Percentiles rank a stretch among this genome's conserved stretches.
Evolutionary conservation across 2,113 vertebrate species (phyloP).

Genomic region (Amphilophus citrinellus): DNA sequence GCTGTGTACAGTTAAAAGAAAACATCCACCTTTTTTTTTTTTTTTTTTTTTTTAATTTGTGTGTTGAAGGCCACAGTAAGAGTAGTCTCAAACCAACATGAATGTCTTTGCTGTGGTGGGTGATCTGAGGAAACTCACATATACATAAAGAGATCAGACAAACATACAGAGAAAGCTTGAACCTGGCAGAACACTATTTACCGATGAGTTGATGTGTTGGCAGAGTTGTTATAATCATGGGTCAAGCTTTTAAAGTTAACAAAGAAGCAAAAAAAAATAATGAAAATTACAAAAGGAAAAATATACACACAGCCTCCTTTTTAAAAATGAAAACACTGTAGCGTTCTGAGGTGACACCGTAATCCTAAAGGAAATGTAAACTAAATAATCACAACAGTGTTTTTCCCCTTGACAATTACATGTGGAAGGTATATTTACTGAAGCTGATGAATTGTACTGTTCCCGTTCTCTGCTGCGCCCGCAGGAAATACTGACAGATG

Average conservation of each 20-base stretch:
- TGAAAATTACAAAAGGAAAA: neutral
- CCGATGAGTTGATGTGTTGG: neutral
- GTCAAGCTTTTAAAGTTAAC: slow-evolving; percentile 1
- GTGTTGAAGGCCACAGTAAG: neutral
- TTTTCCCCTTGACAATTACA: neutral
- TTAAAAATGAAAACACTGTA: neutral
- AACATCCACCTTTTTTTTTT: too few relatives aligned
- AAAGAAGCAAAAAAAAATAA: neutral
- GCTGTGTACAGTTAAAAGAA: slow-evolving; percentile 24
- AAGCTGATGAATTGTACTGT: neutral
- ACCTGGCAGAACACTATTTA: neutral
- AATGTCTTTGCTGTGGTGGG: neutral
- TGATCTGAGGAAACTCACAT: slow-evolving; percentile 5
- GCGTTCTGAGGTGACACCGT: neutral
- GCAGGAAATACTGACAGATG: neutral
- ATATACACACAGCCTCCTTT: neutral
- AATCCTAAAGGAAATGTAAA: neutral
- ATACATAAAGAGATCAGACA: neutral
- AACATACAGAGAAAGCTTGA: neutral
- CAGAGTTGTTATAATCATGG: neutral
- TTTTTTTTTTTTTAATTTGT: neutral
- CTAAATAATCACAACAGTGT: neutral
- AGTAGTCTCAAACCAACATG: neutral
- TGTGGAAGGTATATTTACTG: neutral
- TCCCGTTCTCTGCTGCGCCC: neutral